phyloP scores from a whole-genome alignment of 2,113 vertebrate species.

The Anser cygnoides region DNA sequence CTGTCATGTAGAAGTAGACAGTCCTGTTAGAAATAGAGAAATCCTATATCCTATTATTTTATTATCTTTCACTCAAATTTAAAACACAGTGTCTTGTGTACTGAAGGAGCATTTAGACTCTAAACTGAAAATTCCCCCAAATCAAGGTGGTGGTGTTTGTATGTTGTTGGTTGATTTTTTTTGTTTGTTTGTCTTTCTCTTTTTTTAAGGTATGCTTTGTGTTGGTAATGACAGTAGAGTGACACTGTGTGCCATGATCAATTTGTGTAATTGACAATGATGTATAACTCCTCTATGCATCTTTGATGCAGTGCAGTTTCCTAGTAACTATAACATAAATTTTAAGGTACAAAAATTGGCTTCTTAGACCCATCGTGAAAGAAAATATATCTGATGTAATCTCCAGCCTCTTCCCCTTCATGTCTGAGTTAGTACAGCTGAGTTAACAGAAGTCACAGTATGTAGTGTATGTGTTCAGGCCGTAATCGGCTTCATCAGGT shows the following conservation, averaged over 20 bases:
- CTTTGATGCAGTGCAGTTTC: neutral
- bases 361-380: neutral
- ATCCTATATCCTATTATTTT: neutral
- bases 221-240: neutral
- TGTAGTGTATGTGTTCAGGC: neutral
- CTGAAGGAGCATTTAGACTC: neutral
- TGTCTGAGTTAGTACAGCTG: neutral
- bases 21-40: neutral
- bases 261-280: neutral
- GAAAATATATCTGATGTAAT: neutral
- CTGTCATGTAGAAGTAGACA: neutral
- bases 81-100: neutral
- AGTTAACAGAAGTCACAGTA: neutral
- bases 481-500: neutral
- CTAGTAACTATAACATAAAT: neutral
- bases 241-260: neutral
- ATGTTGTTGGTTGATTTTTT: no score
- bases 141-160: neutral
- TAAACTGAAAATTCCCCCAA: neutral
- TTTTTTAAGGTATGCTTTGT: neutral
- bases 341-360: neutral
- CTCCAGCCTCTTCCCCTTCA: neutral
- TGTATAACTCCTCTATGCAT: neutral
- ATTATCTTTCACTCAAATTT: neutral
- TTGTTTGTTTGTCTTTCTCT: no score